Evolutionary conservation across 2,797 vertebrate species (phyloP).

Genomic region (Macropodus opercularis): DNA sequence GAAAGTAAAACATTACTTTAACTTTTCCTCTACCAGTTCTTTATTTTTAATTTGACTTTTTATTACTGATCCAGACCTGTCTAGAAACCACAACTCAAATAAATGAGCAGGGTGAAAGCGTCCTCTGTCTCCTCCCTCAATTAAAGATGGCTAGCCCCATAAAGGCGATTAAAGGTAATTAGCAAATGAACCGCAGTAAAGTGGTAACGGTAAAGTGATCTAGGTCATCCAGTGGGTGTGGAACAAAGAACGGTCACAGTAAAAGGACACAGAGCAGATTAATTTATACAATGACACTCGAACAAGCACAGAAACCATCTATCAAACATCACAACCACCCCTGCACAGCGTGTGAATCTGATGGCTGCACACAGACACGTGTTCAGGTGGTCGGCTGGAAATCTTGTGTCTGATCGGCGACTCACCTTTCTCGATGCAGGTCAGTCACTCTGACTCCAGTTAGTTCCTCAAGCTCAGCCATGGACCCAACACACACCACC

Average conservation of each 20-base stretch:
- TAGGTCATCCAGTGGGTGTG: no score
- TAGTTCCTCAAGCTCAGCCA: slow-evolving; percentile 90
- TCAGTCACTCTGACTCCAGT: slow-evolving; percentile 89
- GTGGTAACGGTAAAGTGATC: slow-evolving; percentile 45
- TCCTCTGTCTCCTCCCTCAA: slow-evolving; percentile 23
- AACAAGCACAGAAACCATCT: no score
- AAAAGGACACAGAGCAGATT: slow-evolving; percentile 7
- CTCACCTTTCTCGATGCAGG: slow-evolving; percentile 95
- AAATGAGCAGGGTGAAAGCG: neutral
- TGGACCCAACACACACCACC: slow-evolving; percentile 94
- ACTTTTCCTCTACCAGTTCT: no score
- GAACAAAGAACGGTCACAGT: no score
- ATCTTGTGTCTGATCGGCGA: slow-evolving; percentile 42
- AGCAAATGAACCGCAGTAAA: slow-evolving; percentile 35
- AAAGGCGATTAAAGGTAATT: slow-evolving; percentile 38
- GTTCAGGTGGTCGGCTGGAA: slow-evolving; percentile 13
- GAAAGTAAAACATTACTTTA: no score
- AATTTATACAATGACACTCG: neutral
- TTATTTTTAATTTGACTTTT: slow-evolving; percentile 3
- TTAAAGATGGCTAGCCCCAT: slow-evolving; percentile 27
- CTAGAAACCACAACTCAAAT: neutral
- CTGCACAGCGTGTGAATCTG: neutral
- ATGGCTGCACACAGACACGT: slow-evolving; percentile 2
- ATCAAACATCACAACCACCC: neutral
- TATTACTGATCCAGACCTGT: neutral